Base-by-base conservation (phyloP, 1,140 invertebrate genomes). In the Ostrea denselamellosa region DNA sequence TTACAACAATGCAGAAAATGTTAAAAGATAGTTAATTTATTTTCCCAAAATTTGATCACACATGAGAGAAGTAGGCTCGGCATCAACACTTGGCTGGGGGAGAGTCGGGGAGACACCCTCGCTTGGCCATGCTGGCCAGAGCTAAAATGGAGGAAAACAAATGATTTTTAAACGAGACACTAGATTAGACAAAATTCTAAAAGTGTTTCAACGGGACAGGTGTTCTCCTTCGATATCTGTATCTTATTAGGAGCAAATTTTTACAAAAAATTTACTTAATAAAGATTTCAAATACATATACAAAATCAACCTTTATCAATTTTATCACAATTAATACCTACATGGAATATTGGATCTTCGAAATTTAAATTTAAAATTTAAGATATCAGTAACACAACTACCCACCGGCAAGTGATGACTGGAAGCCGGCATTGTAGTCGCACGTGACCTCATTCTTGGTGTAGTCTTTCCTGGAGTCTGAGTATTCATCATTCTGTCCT, bases 371-470 rank as follows among this genome's bases (percentile, higher is more conserved):
- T 44, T 5, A 2, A 44, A 44, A 5, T 14, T 17, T 62, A 17
- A 62, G 17, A n/a, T 62, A 65, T 2, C 12, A 44, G 22, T 34
- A 28, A 7, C 25, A 77, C 12, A 58, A 17, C 9, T 84, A 85
- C 81, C 52, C 85, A 93, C 92, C 93, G 84, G 92, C 92, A n/a
- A 93, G 56, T 19, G 92, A 91, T 2, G 87, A 88, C 88, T 94
- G 93, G 90, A 95, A 95, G 9, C 94, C 95, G 83, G 94, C 94
- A 88, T 95, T 95, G 90, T 95, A 95, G 84, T 95, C 94, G 85
- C 88, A 92, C 0, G 95, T 92, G 8, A 95, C 95, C 90, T 95
- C 95, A 84, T 95, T 95, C 52, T 92, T 90, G 8, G 92, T 90
- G 86, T 93, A 95, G 85, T 95, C 93, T 28, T 87, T 89, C 82